Percentiles rank a stretch among this genome's conserved stretches.
These are phyloP conservation scores for Pentalonia nigronervosa DNA, from an alignment of 1,140 invertebrate species.

Conservation along the genomic window DNA sequence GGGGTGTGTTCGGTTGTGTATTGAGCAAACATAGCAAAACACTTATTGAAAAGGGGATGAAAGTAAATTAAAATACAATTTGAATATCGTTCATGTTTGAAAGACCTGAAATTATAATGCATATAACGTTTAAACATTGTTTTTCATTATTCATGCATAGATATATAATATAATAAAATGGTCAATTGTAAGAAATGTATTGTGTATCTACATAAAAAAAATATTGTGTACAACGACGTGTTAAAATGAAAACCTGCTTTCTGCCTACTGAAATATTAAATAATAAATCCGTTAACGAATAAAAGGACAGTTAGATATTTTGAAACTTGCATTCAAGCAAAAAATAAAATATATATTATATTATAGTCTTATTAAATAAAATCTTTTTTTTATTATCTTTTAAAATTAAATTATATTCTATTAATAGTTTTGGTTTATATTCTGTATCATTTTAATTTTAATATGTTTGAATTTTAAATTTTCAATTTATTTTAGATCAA, in stretches of 20 bases:
- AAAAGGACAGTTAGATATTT: background rate
- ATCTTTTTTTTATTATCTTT: background rate
- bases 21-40: background rate
- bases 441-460: background rate
- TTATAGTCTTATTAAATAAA: background rate
- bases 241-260: conserved; percentile 10
- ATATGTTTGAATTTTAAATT: background rate
- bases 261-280: background rate
- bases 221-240: background rate
- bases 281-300: background rate
- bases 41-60: conserved; percentile 33
- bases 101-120: conserved; percentile 17
- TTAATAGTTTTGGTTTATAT: background rate
- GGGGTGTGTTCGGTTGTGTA: background rate
- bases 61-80: conserved; percentile 38
- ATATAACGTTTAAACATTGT: conserved; percentile 20
- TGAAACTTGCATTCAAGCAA: background rate
- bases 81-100: background rate
- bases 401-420: background rate
- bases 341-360: background rate
- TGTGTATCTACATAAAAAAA: background rate
- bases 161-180: background rate
- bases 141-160: conserved; percentile 15
- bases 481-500: no score
- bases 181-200: background rate